Base-by-base conservation (phyloP, 2,113 vertebrate genomes). In the Halcyon malimbica region DNA sequence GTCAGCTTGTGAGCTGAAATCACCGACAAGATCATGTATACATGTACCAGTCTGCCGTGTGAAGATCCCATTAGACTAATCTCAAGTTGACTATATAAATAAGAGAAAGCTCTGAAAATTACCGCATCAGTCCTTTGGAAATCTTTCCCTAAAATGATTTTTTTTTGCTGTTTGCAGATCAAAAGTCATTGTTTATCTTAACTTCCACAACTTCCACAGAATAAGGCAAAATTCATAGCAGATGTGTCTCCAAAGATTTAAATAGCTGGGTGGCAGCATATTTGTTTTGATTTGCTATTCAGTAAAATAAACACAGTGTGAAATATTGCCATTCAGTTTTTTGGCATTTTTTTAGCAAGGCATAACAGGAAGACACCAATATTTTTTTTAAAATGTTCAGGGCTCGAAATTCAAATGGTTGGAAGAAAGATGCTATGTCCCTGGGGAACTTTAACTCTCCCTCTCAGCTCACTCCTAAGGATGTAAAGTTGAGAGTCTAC, bases 101-200 rank as follows among this genome's bases (percentile, higher is more conserved):
- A 88, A 39, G 14, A 91, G 25, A 85, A 87, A 89, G 10, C 11
- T 74, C 67, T 74, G 64, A 65, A 93, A 91, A 74, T 24, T 13
- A 81, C 53, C 53, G 48, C 21, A 60, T 19, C 16, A 9, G 5
- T 26, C 21, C 42, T 91, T 79, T 25, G 3, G 16, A 89, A 93
- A 81, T 67, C 63, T 87, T 90, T 74, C 20, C 35, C 25, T 20
- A 3, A 56, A 89, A 64, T 41, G 0, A 28, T 81, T 87, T 89
- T 42, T 41, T 42, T 50, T 68, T 93, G 33, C 33, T 89, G 64
- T 83, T 94, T 92, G 26, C 15, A 87, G 76, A 92, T 71, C 54
- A 92, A 94, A 96, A 89, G 59, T 13, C 24, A 75, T 86, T 69
- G 39, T 94, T 96, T 95, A 94, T 86, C 85, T 95, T 60, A 57